Base-by-base conservation (phyloP, 23 tunicate species). In the Ascidia mentula region DNA sequence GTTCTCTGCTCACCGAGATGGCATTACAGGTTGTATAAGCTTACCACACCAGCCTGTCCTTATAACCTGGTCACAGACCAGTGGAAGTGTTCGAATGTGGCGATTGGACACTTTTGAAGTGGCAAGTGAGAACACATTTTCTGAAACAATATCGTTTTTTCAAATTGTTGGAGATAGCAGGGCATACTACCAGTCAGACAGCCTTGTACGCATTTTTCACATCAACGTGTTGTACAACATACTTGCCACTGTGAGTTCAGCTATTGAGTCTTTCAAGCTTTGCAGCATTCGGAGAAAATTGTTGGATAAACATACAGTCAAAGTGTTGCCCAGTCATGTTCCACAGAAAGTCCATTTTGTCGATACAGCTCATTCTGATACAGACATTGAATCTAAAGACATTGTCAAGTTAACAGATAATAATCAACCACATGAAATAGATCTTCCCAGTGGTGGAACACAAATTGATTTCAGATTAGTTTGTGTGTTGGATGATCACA, bases 1-100 rank as follows among this genome's bases (percentile, higher is more conserved):
- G 59, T 89, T 89, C 60, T 73, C 94, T 46, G 88, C 83, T 59
- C 94, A 89, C 61, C 76, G 87, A 33, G 94, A 89, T 79, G 94
- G 94, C 0, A 17, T 83, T 31, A 89, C 94, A 18, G 94, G 94
- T 2, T 88, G 83, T 15, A 60, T 37, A 32, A 59, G 81, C 34
- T 31, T 89, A 37, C 30, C 81, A 18, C 37, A 83, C 2, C 88
- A 89, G 12, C 94, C 94, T 20, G 78, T 89, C 60, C 81, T 89
- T 3, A 74, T 89, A 36, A 75, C 94, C 30, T 89, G 94, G 94
- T 89, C 94, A 20, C 84, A 83, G 17, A 77, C 36, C 40, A 83
- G 85, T 74, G 94, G 94, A 0, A 61, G 81, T 79, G 37, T 89
- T 4, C 69, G 85, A 73, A 82, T 89, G 84, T 89, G 94, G 94